Percentiles rank a stretch among this genome's conserved stretches.
Evolutionary conservation across 2,113 vertebrate genomes (phyloP).

Genomic region (Syngnathus floridae): DNA sequence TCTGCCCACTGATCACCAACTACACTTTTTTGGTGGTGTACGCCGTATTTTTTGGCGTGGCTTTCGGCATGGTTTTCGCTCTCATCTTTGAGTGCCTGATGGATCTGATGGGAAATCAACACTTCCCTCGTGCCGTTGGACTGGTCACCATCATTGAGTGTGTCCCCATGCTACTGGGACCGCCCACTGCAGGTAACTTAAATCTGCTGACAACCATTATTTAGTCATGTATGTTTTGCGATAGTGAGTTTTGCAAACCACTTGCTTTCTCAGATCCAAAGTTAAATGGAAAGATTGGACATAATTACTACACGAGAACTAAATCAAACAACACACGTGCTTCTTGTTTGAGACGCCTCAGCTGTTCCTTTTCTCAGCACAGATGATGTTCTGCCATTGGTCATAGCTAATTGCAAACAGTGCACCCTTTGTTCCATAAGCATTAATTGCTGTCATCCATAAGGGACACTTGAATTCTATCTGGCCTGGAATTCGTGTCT

Average conservation of each 20-base stretch:
- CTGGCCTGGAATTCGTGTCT: background rate
- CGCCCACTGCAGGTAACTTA: slow-evolving; percentile 76
- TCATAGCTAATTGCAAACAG: no score
- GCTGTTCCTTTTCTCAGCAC: no score
- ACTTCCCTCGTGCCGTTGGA: slow-evolving; percentile 73
- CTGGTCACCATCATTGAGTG: slow-evolving; percentile 78
- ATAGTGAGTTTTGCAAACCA: no score
- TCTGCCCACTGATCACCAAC: slow-evolving; percentile 71
- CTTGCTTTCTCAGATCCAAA: no score
- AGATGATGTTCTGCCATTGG: no score
- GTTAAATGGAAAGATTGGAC: no score
- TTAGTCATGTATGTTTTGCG: background rate
- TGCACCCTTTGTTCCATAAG: no score
- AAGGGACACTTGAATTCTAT: background rate
- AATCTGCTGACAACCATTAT: background rate
- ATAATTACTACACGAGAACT: no score
- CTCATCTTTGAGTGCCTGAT: slow-evolving; percentile 80
- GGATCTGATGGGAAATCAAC: slow-evolving; percentile 72
- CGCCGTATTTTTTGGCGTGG: slow-evolving; percentile 65
- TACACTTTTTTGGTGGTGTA: slow-evolving; percentile 64
- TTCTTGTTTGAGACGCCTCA: no score
- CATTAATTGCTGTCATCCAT: no score
- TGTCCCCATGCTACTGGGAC: slow-evolving; percentile 74
- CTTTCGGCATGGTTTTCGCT: slow-evolving; percentile 76
- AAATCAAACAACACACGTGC: no score